These are phyloP conservation scores for Dichetophora obliterata DNA, from an alignment of 2,888 invertebrate genomes.

Conservation along the genomic window DNA sequence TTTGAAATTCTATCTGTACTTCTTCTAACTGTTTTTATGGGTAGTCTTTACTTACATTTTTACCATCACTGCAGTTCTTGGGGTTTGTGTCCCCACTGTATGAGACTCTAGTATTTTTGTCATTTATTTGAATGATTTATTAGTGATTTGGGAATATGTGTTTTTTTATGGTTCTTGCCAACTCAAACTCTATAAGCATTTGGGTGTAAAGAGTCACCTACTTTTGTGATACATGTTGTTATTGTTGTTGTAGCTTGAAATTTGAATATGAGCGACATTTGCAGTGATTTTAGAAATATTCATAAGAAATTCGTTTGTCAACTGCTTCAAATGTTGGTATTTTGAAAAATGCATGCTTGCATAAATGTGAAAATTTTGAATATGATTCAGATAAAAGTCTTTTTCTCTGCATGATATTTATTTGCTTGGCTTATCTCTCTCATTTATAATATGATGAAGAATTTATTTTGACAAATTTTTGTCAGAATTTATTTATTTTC, in stretches of 20 bases:
- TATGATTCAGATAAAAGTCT: too few relatives aligned
- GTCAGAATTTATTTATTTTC: too few relatives aligned
- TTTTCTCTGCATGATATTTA: too few relatives aligned
- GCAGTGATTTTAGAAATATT: constrained; percentile 27
- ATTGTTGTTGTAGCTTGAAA: constrained; percentile 6
- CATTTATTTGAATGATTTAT: constrained; percentile 34
- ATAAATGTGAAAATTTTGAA: background rate
- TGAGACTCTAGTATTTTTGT: constrained; percentile 25
- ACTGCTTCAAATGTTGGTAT: background rate
- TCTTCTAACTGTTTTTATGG: background rate
- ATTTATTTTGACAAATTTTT: too few relatives aligned
- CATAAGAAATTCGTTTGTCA: constrained; percentile 24
- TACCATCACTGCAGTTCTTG: background rate
- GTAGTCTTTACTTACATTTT: background rate
- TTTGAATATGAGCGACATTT: constrained; percentile 28
- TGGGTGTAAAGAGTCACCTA: too few relatives aligned
- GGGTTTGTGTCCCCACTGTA: constrained; percentile 1
- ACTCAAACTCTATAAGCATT: too few relatives aligned
- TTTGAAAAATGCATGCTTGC: constrained; percentile 18
- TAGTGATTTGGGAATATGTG: constrained; percentile 29
- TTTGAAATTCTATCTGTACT: constrained; percentile 6
- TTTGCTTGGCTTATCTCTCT: too few relatives aligned
- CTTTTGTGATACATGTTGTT: background rate
- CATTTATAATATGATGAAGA: too few relatives aligned
- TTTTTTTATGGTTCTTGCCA: background rate